Evolutionary conservation across 2,797 vertebrate genomes (phyloP).

Genomic region (Gallinago solitaria): DNA sequence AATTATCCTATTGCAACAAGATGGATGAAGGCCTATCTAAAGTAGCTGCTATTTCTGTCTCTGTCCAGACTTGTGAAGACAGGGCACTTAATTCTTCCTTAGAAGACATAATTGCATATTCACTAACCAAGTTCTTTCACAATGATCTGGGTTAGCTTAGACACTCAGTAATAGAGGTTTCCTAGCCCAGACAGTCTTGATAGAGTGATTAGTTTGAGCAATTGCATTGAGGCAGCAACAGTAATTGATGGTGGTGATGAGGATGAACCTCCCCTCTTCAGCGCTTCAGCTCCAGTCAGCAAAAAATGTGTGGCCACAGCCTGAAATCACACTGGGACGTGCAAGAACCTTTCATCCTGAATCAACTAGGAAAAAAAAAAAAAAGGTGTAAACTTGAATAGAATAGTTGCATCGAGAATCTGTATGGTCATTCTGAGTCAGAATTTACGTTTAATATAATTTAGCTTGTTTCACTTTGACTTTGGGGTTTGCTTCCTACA

Average conservation of each 20-base stretch:
- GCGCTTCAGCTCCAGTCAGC: neutral
- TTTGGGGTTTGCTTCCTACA: neutral
- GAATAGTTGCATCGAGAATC: neutral
- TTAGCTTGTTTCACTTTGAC: conserved; percentile 1
- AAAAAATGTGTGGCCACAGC: neutral
- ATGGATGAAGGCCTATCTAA: neutral
- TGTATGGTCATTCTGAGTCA: conserved; percentile 33
- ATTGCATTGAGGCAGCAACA: neutral
- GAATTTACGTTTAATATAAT: neutral
- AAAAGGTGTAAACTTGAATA: neutral
- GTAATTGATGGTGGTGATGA: neutral
- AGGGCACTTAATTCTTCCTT: neutral
- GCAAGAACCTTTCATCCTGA: neutral
- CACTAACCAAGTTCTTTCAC: conserved; percentile 6
- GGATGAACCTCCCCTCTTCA: neutral
- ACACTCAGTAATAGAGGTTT: neutral
- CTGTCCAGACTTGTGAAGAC: neutral
- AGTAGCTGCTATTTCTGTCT: neutral
- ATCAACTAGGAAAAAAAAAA: neutral
- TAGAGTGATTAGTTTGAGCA: neutral
- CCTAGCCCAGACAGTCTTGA: neutral
- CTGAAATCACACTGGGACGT: neutral
- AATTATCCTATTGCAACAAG: neutral
- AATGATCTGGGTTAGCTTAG: neutral
- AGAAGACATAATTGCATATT: neutral